Conservation (phyloP, 2,888 invertebrate genomes). For the Atethmia centrago region DNA sequence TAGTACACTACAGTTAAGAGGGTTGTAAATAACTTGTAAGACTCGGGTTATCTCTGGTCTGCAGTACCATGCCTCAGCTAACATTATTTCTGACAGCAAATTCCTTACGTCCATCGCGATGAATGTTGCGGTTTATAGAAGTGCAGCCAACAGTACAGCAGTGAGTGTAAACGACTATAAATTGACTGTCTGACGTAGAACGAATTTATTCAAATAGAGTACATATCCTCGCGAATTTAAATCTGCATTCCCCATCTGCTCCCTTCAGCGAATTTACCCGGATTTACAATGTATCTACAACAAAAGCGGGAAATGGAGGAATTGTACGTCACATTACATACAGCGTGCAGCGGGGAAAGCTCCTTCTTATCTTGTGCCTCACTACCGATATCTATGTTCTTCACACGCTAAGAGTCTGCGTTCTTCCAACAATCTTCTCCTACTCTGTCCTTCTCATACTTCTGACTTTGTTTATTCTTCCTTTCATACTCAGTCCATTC, state of each 20-base stretch:
- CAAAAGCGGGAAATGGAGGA: conserved; percentile 27
- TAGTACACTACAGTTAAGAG: conserved; percentile 33
- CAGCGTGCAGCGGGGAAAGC: conserved; percentile 45
- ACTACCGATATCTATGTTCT: too few species aligned
- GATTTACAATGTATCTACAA: conserved; percentile 31
- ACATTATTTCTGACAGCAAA: conserved; percentile 29
- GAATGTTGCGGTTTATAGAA: neutral
- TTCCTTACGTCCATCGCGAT: conserved; percentile 2
- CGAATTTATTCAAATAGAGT: conserved; percentile 40
- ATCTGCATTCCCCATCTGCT: conserved; percentile 27
- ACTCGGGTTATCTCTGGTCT: conserved; percentile 37
- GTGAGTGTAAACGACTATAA: conserved; percentile 16
- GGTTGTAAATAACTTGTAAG: conserved; percentile 50
- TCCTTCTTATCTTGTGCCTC: too few species aligned
- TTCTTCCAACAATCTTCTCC: too few species aligned
- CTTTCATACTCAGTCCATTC: too few species aligned
- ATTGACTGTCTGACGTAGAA: neutral
- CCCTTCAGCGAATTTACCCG: conserved; percentile 25
- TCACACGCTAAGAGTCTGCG: too few species aligned
- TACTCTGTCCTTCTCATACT: too few species aligned
- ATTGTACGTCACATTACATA: conserved; percentile 45
- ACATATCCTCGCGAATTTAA: conserved; percentile 29
- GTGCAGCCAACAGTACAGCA: neutral
- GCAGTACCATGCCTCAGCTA: conserved; percentile 7
- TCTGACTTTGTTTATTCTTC: too few species aligned